Evolutionary conservation across 2,113 vertebrate genomes (phyloP), one percentile per base, ranked within the genome.

Genomic region (Pseudois nayaur): DNA sequence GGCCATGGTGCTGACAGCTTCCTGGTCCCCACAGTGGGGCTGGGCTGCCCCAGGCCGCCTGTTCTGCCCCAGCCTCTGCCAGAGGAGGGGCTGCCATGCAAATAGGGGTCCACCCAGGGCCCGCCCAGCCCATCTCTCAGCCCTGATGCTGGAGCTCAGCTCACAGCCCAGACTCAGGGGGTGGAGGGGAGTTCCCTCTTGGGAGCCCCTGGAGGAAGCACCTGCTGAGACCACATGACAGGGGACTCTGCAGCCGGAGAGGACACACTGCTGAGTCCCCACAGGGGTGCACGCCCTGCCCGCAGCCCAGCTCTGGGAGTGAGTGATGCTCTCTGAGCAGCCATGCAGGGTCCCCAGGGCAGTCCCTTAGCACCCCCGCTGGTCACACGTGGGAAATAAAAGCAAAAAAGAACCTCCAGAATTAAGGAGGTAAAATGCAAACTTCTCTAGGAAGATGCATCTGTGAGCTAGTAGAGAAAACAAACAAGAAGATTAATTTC

Each of bases 271-370:
- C 40, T 8, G 48, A 83, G 40, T 60, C 6, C 8, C 21, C 43
- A 6, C 13, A 9, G 43, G 81, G 52, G 29, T 54, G 11, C n/a
- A 40, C 45, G 1, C 60, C 12, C 29, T 2, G 13, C 59, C 29
- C 29, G 29, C 0, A 15, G 59, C 27, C 27, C 4, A 59, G 17
- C n/a, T 45, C 13, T 11, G 15, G 1, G 14, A 27, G 21, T 5
- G 10, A 71, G 45, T 1, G 15, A 9, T 31, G 5, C 40, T 89
- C 60, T 7, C n/a, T 9, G 13, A 64, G 13, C 23, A 31, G 10
- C n/a, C 0, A 0, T 33, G 17, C 12, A 7, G 3, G 8, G 60
- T 64, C 31, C 50, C 6, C 54, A 6, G 9, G 21, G 9, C 21
- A 0, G 31, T 27, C 29, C 48, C 48, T 81, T 10, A 45, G 48